Evolutionary conservation across 2,797 vertebrate species (phyloP), one percentile per base, ranked within the genome.

Genomic region (Hemitrygon akajei): DNA sequence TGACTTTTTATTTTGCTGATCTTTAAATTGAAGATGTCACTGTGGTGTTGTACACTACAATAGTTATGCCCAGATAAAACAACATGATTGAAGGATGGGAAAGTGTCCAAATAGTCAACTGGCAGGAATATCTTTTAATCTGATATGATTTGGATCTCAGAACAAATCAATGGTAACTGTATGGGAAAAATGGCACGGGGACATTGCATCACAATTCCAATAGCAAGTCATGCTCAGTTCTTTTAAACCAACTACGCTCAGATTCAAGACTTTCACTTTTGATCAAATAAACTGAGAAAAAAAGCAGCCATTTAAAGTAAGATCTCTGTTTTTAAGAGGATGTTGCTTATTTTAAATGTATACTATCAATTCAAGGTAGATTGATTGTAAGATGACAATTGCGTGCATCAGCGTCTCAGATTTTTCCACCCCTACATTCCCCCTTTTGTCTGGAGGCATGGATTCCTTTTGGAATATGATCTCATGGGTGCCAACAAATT

Each of bases 141-240:
- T 7, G 11, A 75, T 56, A 27, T 1, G 30, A 25, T 92, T 10
- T 75, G 11, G 89, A 73, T 73, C 25, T 93, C 69, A 81, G 60
- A 71, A 63, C 75, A 69, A 94, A 94, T 73, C 94, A 82, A 40
- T 94, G 58, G 27, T 87, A 92, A 69, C 86, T 37, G 16, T 66
- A 60, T 37, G 9, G 34, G 86, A 69, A 7, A 20, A 69, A 37
- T 69, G 16, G 86, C 47, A 22, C 27, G 73, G 92, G 91, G 93
- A 94, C 84, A 69, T 94, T 93, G 71, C 69, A 94, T 89, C 47
- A 94, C 79, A 93, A 91, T 76, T 77, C 82, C 89, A 93, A 94
- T 94, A 94, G 93, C 69, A 93, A 60, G 63, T 93, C 93, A 94
- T 94, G 84, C 93, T 94, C 34, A 7, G 71, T 47, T 56, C 69